Evolutionary conservation across 1,140 invertebrate species (phyloP), one percentile per base, ranked within the genome.

Genomic region (Reticulitermes speratus): DNA sequence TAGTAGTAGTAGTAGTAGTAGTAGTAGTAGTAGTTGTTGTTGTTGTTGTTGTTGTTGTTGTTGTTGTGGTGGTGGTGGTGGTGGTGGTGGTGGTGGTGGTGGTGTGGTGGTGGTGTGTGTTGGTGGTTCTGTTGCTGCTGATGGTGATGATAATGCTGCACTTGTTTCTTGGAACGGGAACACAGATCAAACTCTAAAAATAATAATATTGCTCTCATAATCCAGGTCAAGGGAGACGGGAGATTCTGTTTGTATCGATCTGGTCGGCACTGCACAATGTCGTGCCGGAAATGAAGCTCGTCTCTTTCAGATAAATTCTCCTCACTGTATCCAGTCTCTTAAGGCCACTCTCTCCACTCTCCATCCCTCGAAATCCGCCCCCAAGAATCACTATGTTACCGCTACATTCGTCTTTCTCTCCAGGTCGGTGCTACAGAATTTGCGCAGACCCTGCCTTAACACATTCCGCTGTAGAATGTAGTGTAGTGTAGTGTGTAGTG

Each of bases 231-330:
- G 65, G n/a, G 25, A 9, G n/a, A 8, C 5, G n/a, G 65, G n/a
- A 14, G n/a, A 75, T 75, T 75, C 65, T 75, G 65, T 75, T 75
- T 75, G 65, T 75, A 75, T 75, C 65, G 65, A 75, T 30, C 7
- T 75, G 65, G 25, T n/a, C n/a, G 25, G 65, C n/a, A 25, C 65
- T 30, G 25, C 65, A 75, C n/a, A n/a, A 19, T 75, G 25, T 75
- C 65, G 25, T 75, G 25, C 65, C 65, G 25, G 65, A 30, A 75
- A 6, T 30, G 65, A 75, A 30, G 65, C 65, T 30, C 7, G 25
- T 75, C 52, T 55, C 52, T 55, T 21, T 55, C 65, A n/a, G 65
- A 75, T 30, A 75, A 75, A 75, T 30, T 75, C 65, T 12, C n/a
- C 14, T 30, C 65, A 7, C 59, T 75, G 25, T 75, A 75, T 30